These are phyloP conservation scores for Athrips mouffetella DNA, from an alignment of 2,888 invertebrate species.

Conservation along the genomic window DNA sequence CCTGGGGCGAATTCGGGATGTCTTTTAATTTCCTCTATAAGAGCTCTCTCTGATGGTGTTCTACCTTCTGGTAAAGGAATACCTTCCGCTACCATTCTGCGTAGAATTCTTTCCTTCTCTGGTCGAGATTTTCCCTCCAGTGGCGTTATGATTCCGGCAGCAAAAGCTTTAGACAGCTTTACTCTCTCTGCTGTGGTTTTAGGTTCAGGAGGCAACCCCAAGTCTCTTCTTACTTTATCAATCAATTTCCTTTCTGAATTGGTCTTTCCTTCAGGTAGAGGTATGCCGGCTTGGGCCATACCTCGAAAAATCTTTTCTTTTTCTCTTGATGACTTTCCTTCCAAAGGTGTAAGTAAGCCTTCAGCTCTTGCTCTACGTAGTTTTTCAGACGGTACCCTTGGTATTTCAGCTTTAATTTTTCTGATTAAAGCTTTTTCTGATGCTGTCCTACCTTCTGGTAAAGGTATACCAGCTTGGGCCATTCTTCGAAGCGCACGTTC, in stretches of 20 bases:
- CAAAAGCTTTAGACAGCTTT: constrained; percentile 22
- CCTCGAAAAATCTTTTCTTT: constrained; percentile 30
- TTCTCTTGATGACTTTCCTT: constrained; percentile 28
- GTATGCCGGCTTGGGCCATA: constrained; percentile 29
- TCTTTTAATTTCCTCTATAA: constrained; percentile 26
- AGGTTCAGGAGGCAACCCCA: constrained; percentile 30
- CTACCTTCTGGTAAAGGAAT: constrained; percentile 19
- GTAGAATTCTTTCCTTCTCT: constrained; percentile 30
- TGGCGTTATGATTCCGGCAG: constrained; percentile 31
- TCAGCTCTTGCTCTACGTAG: constrained; percentile 28
- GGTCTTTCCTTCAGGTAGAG: constrained; percentile 34
- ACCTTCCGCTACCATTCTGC: constrained; percentile 11
- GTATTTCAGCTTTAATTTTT: constrained; percentile 31
- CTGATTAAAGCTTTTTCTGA: constrained; percentile 34
- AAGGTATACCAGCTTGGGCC: constrained; percentile 29
- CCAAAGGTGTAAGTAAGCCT: constrained; percentile 30
- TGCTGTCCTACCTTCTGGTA: constrained; percentile 33
- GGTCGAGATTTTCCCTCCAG: constrained; percentile 32
- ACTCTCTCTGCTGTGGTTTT: constrained; percentile 21
- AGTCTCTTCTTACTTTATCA: constrained; percentile 30
- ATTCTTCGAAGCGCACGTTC: constrained; percentile 30
- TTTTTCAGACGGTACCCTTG: constrained; percentile 29
- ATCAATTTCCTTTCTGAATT: constrained; percentile 32
- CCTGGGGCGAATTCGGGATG: neutral
- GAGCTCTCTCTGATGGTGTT: constrained; percentile 31